phyloP scores from a whole-genome alignment of 2,888 invertebrate species.

The Athalia cordata region DNA sequence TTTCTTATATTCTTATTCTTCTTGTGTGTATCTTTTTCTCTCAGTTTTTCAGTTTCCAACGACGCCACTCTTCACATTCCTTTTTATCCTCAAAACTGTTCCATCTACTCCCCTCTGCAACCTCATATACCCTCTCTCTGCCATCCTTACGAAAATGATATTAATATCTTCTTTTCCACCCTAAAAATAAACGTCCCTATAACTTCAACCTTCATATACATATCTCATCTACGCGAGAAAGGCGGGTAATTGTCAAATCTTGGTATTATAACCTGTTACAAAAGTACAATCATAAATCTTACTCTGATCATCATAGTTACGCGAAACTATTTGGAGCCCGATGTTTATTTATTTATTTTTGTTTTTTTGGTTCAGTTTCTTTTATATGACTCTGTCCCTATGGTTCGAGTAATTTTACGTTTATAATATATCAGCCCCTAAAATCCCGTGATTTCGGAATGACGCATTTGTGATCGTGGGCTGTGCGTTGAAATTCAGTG shows the following conservation, averaged over 20 bases:
- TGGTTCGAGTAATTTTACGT: neutral
- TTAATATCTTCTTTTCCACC: slow-evolving; percentile 6
- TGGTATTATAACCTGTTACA: no score
- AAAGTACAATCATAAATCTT: no score
- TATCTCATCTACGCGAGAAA: neutral
- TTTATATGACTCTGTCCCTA: no score
- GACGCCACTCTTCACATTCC: neutral
- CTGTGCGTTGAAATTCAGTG: slow-evolving; percentile 35
- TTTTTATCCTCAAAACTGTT: neutral
- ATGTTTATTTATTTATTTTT: no score
- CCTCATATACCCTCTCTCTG: neutral
- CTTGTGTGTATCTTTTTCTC: neutral
- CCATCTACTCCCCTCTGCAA: no score
- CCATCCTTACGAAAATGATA: slow-evolving; percentile 12
- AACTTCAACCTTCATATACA: neutral
- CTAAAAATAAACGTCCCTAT: neutral
- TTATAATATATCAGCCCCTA: neutral
- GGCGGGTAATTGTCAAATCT: no score
- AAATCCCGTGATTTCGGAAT: neutral
- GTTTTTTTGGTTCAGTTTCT: no score
- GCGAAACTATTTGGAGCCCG: no score
- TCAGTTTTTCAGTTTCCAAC: neutral
- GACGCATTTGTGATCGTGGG: neutral
- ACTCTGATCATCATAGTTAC: no score
- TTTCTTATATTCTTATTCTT: no score